Evolutionary conservation across 2,888 invertebrate genomes (phyloP).

Genomic region (Catotricha subobsoleta): DNA sequence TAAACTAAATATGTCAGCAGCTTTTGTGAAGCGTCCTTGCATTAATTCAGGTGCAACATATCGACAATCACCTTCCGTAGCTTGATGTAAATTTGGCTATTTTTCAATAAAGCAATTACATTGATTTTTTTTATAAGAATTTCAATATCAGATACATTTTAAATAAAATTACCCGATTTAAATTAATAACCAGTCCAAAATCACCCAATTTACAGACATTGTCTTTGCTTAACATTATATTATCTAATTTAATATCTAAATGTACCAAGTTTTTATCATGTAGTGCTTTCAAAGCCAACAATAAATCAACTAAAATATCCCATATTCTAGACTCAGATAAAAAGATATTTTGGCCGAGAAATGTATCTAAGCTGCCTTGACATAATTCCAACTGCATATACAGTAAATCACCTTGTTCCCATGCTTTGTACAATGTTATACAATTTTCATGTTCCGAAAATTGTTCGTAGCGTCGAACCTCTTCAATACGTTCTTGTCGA

Average conservation of each 20-base stretch:
- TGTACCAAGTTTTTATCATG: constrained; percentile 50
- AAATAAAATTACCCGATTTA: constrained; percentile 29
- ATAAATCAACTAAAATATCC: constrained; percentile 46
- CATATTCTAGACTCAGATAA: constrained; percentile 40
- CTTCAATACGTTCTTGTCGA: constrained; percentile 37
- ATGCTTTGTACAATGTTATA: constrained; percentile 45
- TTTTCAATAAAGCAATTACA: neutral
- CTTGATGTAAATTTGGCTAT: constrained; percentile 34
- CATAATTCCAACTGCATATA: constrained; percentile 58
- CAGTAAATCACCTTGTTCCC: constrained; percentile 51
- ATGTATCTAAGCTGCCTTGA: constrained; percentile 39
- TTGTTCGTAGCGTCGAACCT: constrained; percentile 48
- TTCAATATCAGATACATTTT: neutral
- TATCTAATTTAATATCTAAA: constrained; percentile 61
- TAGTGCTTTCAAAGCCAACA: constrained; percentile 43
- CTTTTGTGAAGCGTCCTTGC: constrained; percentile 41
- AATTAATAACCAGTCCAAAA: constrained; percentile 52
- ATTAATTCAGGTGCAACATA: constrained; percentile 58
- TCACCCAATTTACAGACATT: constrained; percentile 54
- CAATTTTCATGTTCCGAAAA: constrained; percentile 48
- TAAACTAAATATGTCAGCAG: constrained; percentile 57
- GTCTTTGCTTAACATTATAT: constrained; percentile 48
- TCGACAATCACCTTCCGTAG: constrained; percentile 55
- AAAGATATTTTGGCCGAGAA: constrained; percentile 36
- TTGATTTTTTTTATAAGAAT: neutral